Evolutionary conservation across 2,888 invertebrate genomes (phyloP).

Genomic region (Rhabditoides inermis): DNA sequence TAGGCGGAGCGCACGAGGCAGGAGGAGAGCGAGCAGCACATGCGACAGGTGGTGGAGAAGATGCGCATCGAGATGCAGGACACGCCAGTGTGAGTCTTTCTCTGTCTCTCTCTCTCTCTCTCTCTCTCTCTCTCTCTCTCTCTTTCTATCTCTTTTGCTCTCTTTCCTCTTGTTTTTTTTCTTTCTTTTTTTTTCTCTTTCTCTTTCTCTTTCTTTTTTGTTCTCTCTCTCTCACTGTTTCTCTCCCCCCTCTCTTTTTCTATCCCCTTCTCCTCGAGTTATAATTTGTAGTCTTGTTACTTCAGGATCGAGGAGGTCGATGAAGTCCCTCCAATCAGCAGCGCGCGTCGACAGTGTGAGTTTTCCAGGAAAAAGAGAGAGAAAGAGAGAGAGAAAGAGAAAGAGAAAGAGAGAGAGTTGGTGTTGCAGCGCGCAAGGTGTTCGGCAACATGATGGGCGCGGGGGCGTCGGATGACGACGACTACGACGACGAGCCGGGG

Average conservation of each 20-base stretch:
- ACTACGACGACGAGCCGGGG: conserved; percentile 48
- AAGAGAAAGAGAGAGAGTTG: background rate
- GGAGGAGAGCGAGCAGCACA: conserved; percentile 57
- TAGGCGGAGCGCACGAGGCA: conserved; percentile 9
- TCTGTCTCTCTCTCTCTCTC: background rate
- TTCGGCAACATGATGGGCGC: conserved; percentile 51
- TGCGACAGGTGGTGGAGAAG: conserved; percentile 60
- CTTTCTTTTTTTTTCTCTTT: background rate
- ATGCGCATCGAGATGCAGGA: conserved; percentile 58
- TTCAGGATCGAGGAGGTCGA: conserved; percentile 7
- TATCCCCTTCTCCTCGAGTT: background rate
- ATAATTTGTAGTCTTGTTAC: background rate
- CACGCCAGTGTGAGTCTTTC: conserved; percentile 19
- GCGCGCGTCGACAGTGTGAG: conserved; percentile 16
- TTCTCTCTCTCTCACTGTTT: background rate
- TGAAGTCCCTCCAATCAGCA: conserved; percentile 10
- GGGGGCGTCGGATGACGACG: conserved; percentile 52
- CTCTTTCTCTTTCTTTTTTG: background rate
- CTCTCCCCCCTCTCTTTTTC: background rate
- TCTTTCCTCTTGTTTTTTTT: background rate
- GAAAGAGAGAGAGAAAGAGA: background rate
- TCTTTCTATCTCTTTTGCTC: background rate
- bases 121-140: background rate
- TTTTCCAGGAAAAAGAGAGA: background rate
- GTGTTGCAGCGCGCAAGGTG: conserved; percentile 15